Evolutionary conservation across 2,113 vertebrate genomes (phyloP).

Genomic region (Equus przewalskii): DNA sequence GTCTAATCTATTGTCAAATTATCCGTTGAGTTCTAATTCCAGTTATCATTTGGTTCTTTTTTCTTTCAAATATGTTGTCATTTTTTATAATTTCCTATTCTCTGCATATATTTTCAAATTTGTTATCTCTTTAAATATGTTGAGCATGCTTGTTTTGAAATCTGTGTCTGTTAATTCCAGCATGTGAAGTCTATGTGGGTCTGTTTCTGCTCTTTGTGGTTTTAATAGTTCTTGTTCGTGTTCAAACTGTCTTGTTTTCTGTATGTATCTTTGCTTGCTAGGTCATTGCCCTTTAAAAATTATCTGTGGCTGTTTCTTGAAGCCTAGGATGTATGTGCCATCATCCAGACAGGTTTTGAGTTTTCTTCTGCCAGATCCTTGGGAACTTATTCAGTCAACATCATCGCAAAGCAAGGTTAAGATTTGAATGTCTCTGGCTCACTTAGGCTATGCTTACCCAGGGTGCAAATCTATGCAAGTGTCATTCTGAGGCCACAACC

Average conservation of each 20-base stretch:
- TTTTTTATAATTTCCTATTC: background rate
- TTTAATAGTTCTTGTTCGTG: background rate
- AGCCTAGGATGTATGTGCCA: background rate
- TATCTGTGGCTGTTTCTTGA: background rate
- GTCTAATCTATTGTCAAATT: background rate
- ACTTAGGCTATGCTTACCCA: background rate
- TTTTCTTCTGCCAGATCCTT: background rate
- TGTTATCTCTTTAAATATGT: background rate
- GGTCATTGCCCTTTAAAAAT: background rate
- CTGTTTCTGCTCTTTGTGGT: background rate
- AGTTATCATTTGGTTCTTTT: background rate
- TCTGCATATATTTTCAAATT: background rate
- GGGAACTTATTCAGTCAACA: background rate
- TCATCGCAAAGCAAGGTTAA: background rate
- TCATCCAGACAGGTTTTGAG: background rate
- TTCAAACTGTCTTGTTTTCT: background rate
- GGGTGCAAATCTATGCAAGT: background rate
- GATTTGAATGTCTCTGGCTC: background rate
- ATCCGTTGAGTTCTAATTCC: background rate
- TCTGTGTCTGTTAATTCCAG: background rate
- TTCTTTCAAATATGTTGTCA: background rate
- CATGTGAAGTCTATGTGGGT: background rate
- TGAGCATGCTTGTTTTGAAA: background rate
- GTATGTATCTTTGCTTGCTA: background rate
- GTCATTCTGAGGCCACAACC: background rate